These are phyloP conservation scores for Bombus ignitus DNA, from an alignment of 1,140 invertebrate species.

Conservation along the genomic window DNA sequence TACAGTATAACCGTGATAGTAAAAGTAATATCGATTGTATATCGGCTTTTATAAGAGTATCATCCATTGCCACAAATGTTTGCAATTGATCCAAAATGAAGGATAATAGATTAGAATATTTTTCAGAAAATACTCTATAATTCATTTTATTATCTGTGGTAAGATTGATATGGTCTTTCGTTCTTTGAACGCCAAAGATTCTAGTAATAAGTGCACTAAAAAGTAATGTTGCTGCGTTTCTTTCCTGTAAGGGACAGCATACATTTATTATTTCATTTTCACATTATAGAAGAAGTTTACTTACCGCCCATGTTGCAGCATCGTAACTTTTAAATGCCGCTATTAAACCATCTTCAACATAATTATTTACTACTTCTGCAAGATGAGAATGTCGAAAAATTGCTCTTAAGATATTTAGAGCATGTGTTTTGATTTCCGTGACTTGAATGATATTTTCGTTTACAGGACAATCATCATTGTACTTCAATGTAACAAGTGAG, in stretches of 20 bases:
- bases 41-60: conserved; percentile 79
- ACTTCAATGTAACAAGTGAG: conserved; percentile 23
- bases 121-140: conserved; percentile 91
- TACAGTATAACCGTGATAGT: conserved; percentile 90
- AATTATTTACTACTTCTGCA: conserved; percentile 88
- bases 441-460: conserved; percentile 51
- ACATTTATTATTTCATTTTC: conserved; percentile 23
- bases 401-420: conserved; percentile 92
- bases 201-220: conserved; percentile 93
- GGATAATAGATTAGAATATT: conserved; percentile 90
- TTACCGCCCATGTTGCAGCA: conserved; percentile 90
- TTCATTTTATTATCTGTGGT: conserved; percentile 91
- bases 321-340: conserved; percentile 90
- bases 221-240: conserved; percentile 94
- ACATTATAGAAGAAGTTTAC: conserved; percentile 54
- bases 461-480: conserved; percentile 33
- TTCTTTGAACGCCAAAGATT: conserved; percentile 94
- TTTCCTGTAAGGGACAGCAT: conserved; percentile 83
- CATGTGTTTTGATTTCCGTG: conserved; percentile 88
- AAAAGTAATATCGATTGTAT: conserved; percentile 92
- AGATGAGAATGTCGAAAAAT: conserved; percentile 90
- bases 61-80: conserved; percentile 79
- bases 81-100: conserved; percentile 89
- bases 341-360: conserved; percentile 88
- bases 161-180: conserved; percentile 88